These are phyloP conservation scores for Hypsopygia costalis DNA, from an alignment of 2,888 invertebrate species.

Conservation along the genomic window DNA sequence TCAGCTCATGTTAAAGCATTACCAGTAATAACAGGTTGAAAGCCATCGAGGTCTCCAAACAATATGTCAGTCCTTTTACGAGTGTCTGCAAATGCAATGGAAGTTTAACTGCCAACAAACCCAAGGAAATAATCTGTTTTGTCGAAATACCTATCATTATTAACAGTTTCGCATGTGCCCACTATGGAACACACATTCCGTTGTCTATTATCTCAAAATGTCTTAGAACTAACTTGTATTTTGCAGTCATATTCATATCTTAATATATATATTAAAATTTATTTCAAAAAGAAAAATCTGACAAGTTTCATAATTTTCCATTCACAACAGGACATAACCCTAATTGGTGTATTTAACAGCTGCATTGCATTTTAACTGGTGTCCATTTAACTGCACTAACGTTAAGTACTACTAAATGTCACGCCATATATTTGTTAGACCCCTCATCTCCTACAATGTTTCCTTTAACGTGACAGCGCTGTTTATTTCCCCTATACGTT, in stretches of 20 bases:
- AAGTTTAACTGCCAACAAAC: conserved; percentile 12
- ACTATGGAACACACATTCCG: neutral
- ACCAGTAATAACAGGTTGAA: conserved; percentile 41
- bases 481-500: conserved; percentile 50
- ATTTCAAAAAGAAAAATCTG: too few relatives aligned
- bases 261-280: too few relatives aligned
- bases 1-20: conserved; percentile 37
- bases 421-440: conserved; percentile 63
- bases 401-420: conserved; percentile 70
- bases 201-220: too few relatives aligned
- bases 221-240: too few relatives aligned
- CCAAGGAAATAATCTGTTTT: neutral
- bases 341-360: conserved; percentile 67
- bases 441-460: conserved; percentile 43
- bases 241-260: too few relatives aligned
- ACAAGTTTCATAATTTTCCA: conserved; percentile 25
- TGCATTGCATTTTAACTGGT: conserved; percentile 59
- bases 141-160: conserved; percentile 7
- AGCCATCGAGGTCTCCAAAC: conserved; percentile 38
- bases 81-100: conserved; percentile 17
- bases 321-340: conserved; percentile 35
- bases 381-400: conserved; percentile 60
- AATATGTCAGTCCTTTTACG: conserved; percentile 42
- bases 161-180: neutral
- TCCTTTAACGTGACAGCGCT: conserved; percentile 42